Percentiles rank a stretch among this genome's conserved stretches.
Evolutionary conservation across 2,113 vertebrate species (phyloP).

Genomic region (Falco punctatus): DNA sequence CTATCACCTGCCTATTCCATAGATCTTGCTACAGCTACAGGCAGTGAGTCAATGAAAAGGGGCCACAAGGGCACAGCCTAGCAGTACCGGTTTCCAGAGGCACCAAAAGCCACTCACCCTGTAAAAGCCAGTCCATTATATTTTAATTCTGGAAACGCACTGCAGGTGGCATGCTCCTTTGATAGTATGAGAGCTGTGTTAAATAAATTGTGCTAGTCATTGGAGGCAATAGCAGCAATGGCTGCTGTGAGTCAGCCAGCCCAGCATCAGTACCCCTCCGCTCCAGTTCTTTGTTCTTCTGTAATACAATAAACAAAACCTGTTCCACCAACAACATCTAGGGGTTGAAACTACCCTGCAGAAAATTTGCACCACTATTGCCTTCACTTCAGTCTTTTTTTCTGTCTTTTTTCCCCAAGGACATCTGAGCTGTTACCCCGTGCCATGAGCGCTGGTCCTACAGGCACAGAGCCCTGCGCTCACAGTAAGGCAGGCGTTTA

Average conservation of each 20-base stretch:
- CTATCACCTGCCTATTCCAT: background rate
- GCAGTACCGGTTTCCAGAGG: background rate
- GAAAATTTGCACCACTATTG: background rate
- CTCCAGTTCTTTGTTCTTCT: background rate
- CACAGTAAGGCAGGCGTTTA: background rate
- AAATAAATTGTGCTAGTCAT: background rate
- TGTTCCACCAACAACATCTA: background rate
- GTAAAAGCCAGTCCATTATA: background rate
- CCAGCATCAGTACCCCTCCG: background rate
- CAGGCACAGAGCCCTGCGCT: background rate
- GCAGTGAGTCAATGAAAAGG: fast-evolving
- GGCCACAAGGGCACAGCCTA: background rate
- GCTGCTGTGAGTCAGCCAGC: background rate
- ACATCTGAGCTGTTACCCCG: background rate
- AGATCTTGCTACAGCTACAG: background rate
- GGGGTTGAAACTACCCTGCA: background rate
- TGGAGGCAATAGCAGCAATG: background rate
- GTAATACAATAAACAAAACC: background rate
- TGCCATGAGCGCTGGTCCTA: fast-evolving
- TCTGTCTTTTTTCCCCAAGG: background rate
- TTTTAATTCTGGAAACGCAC: background rate
- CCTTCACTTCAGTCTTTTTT: background rate
- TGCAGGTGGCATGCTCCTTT: background rate
- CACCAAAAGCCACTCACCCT: background rate
- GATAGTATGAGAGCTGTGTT: background rate